Conservation (phyloP, 1,140 invertebrate species). For the Leptinotarsa defecta region DNA sequence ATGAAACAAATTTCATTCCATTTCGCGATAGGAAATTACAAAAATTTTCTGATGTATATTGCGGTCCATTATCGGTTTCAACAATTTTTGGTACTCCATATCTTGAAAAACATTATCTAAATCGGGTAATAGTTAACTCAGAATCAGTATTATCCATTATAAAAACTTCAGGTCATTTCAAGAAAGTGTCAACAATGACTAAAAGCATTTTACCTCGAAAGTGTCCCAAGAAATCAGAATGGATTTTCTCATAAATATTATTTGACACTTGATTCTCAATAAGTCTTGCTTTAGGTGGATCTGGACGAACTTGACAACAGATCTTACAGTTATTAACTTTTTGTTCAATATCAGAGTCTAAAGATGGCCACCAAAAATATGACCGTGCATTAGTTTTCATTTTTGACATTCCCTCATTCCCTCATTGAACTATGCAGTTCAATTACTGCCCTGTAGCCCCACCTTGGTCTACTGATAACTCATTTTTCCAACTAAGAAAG, state of each 20-base stretch:
- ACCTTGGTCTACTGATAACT: background rate
- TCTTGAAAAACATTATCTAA: too few species aligned
- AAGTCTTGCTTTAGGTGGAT: background rate
- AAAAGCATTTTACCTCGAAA: background rate
- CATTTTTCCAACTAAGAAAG: background rate
- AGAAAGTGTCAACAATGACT: background rate
- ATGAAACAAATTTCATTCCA: too few species aligned
- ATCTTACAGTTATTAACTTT: background rate
- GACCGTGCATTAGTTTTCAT: background rate
- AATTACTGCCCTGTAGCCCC: background rate
- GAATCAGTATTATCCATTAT: background rate
- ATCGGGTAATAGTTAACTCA: too few species aligned
- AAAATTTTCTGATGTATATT: too few species aligned
- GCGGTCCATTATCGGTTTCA: too few species aligned
- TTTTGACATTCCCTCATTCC: background rate
- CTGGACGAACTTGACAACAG: too few species aligned
- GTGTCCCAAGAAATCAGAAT: background rate
- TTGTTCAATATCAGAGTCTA: background rate
- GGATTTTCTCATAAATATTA: background rate
- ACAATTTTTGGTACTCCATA: too few species aligned
- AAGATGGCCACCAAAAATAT: background rate
- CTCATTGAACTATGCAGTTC: background rate
- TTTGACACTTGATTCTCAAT: background rate
- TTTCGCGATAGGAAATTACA: too few species aligned
- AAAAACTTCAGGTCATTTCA: background rate